Evolutionary conservation across 1,140 invertebrate genomes (phyloP), one percentile per base, ranked within the genome.

Genomic region (Drosophila kurseongensis): DNA sequence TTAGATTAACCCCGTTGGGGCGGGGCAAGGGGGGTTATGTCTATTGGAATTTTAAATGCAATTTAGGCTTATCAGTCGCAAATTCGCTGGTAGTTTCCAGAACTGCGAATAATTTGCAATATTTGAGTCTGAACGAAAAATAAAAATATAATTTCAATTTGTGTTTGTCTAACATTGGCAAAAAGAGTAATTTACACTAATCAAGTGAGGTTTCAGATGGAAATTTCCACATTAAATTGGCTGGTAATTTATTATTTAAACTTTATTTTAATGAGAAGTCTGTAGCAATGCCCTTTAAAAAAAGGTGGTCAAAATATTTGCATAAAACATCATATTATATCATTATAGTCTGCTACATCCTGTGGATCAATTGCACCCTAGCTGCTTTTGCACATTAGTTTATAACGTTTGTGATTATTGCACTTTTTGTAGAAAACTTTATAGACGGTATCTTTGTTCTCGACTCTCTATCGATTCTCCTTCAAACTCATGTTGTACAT

Each of bases 401-500:
- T 12, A 8, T 14, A 32, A 1, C 32, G 36, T 58, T n/a, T 36
- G 42, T 44, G 23, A 12, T 62, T 6, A 18, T 1, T 0, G 32
- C 58, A 65, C 52, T 44, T 16, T 56, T 45, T 18, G 16, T 69
- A 68, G 35, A 38, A 16, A 7, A 29, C 18, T 66, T 47, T 32
- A n/a, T n/a, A n/a, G n/a, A n/a, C n/a, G n/a, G n/a, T n/a, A n/a
- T n/a, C 18, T 66, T 47, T 32, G 63, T 47, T 27, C 54, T 58
- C 38, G 45, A 29, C 35, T 61, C 44, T 63, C 58, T 45, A 62
- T 62, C 58, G 61, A 63, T 40, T 47, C 48, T 45, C 8, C 58
- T 67, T 67, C 36, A 44, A 83, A 86, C 83, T 89, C 85, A 83
- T 86, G 83, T 88, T 86, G 83, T 86, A 86, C 79, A 86, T 88